These are phyloP conservation scores for Aradophagus sp. DNA, from an alignment of 1,140 invertebrate species.

Conservation along the genomic window DNA sequence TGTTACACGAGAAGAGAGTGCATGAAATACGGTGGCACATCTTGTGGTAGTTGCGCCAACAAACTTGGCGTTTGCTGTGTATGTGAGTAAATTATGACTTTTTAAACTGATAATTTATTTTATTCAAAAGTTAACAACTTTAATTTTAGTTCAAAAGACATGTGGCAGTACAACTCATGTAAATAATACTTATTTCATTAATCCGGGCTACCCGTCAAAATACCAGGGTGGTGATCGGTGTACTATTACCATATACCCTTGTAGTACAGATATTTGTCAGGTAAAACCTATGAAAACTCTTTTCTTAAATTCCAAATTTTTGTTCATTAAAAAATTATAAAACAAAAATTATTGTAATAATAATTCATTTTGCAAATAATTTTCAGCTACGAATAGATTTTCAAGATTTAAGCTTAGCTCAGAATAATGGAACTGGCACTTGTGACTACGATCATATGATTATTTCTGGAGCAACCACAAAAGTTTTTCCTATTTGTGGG, in stretches of 20 bases:
- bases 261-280: slow-evolving; percentile 84
- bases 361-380: slow-evolving; percentile 13
- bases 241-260: slow-evolving; percentile 80
- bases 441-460: slow-evolving; percentile 83
- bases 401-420: slow-evolving; percentile 81
- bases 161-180: slow-evolving; percentile 81
- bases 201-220: slow-evolving; percentile 81
- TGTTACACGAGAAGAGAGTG: too few species aligned
- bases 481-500: slow-evolving; percentile 84
- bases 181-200: slow-evolving; percentile 90
- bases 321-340: too few species aligned
- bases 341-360: background rate
- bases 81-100: slow-evolving; percentile 77
- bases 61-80: slow-evolving; percentile 84
- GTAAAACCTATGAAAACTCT: slow-evolving; percentile 68
- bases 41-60: slow-evolving; percentile 82
- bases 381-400: slow-evolving; percentile 86
- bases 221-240: slow-evolving; percentile 82
- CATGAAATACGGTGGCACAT: slow-evolving; percentile 79
- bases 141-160: slow-evolving; percentile 78
- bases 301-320: background rate
- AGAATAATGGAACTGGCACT: slow-evolving; percentile 82
- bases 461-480: slow-evolving; percentile 79
- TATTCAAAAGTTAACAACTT: too few species aligned
- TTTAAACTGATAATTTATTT: too few species aligned